Base-by-base conservation (phyloP, 2,888 invertebrate species). In the Sinohyriopsis cumingii region DNA sequence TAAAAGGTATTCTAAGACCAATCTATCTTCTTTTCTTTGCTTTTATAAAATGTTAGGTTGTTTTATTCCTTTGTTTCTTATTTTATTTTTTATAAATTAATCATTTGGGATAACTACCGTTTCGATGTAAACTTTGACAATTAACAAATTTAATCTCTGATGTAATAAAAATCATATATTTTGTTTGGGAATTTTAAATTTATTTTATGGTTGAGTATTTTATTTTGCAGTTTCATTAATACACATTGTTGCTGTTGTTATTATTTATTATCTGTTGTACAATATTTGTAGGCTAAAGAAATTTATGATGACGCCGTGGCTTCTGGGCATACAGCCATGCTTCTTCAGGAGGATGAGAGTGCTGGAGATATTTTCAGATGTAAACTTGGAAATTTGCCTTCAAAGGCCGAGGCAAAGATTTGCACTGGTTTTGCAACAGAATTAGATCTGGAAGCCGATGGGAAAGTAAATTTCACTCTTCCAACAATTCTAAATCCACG, bases 371-470 rank as follows among this genome's bases (percentile, higher is more conserved):
- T 83, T 9, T 86, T 86, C 68, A 65, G 72, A 20, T 80, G 82
- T 65, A 73, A 69, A 24, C 72, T 86, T 55, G 86, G 86, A 56
- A 84, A 84, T 67, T 73, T 84, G 12, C 83, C 80, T 19, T 69
- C 81, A 24, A 65, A 79, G 15, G 68, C 62, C 45, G 76, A 67
- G 15, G 82, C 83, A 22, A 63, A 62, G 28, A 65, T 86, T 55
- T 75, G 63, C 33, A 73, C 84, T 57, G 67, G 72, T 15, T 85
- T 82, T 69, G 81, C 79, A 19, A 70, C 72, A 12, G 85, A 86
- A 68, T 66, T 86, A 28, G 69, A 69, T 6, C 63, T 80, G 54
- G 80, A 80, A 59, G 72, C 70, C 22, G 80, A 82, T 66, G 79
- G 81, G 18, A 67, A 60, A 63, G 56, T 80, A 12, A 72, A 73